phyloP scores from a whole-genome alignment of 92 coral and sea anemone species.

The Scolanthus callimorphus region DNA sequence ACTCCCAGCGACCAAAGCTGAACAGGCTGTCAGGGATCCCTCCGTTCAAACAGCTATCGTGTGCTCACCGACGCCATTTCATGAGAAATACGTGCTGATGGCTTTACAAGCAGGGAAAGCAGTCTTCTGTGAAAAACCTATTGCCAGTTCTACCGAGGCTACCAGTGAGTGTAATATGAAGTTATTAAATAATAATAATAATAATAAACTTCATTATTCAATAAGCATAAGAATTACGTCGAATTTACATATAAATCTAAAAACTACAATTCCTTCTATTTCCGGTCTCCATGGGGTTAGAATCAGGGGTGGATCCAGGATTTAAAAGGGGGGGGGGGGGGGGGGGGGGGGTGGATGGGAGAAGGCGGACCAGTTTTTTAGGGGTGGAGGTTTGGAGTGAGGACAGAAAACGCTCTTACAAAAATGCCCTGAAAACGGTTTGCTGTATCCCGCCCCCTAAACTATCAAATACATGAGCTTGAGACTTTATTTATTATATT shows the following conservation, averaged over 20 bases:
- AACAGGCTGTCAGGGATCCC: slow-evolving; percentile 44
- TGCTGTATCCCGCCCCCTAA: too few species aligned
- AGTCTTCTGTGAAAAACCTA: slow-evolving; percentile 92
- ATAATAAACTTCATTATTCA: background rate
- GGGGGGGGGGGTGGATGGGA: too few species aligned
- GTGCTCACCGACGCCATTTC: slow-evolving; percentile 76
- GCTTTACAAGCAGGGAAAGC: slow-evolving; percentile 81
- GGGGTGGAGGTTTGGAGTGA: too few species aligned
- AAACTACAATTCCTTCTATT: too few species aligned
- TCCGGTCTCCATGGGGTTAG: too few species aligned
- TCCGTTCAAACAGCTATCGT: slow-evolving; percentile 64
- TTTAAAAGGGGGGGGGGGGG: too few species aligned
- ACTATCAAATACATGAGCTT: too few species aligned
- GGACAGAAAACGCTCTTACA: too few species aligned
- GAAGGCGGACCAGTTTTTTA: too few species aligned
- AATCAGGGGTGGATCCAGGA: too few species aligned
- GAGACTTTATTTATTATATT: too few species aligned
- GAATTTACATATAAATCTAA: background rate
- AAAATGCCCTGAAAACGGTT: too few species aligned
- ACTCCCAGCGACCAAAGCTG: slow-evolving; percentile 31
- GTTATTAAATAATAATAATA: background rate
- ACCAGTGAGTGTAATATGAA: slow-evolving; percentile 52
- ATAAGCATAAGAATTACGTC: background rate
- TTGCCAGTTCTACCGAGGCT: slow-evolving; percentile 57
- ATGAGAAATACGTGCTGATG: slow-evolving; percentile 57